Percentiles rank a stretch among this genome's conserved stretches.
phyloP scores from a whole-genome alignment of 2,797 vertebrate genomes.

The Diplodus puntazzo region DNA sequence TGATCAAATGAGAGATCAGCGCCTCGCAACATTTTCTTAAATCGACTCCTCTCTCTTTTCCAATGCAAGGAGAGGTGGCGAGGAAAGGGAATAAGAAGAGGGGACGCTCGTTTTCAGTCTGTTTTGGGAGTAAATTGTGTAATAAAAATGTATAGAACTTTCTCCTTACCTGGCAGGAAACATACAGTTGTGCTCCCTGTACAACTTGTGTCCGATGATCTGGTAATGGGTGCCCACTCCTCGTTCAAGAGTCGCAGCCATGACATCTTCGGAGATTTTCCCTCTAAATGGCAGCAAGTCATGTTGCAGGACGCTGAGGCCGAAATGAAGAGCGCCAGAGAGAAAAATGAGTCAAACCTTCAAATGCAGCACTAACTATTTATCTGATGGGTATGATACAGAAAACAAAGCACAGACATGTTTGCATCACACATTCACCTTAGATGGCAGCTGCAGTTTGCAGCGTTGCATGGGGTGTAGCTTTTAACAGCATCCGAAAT shows the following conservation, averaged over 20 bases:
- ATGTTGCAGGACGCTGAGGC: conserved; percentile 88
- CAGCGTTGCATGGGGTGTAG: conserved; percentile 86
- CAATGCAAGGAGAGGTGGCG: no score
- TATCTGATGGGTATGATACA: neutral
- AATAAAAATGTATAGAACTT: no score
- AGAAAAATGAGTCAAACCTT: rapidly evolving
- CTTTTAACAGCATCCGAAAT: conserved; percentile 79
- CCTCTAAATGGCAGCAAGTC: conserved; percentile 89
- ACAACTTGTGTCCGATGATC: conserved; percentile 90
- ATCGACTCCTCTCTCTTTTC: no score
- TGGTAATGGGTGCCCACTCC: conserved; percentile 97
- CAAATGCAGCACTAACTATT: neutral
- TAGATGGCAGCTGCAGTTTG: conserved; percentile 92
- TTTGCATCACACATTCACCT: conserved; percentile 81
- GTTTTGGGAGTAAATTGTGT: no score
- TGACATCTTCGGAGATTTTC: conserved; percentile 89
- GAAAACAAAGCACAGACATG: neutral
- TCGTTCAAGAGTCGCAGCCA: conserved; percentile 86
- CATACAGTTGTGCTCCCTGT: conserved; percentile 95
- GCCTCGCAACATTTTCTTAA: no score
- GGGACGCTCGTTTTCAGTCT: no score
- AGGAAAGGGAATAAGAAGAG: no score
- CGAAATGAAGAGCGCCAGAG: neutral
- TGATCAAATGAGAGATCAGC: no score
- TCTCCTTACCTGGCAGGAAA: conserved; percentile 94